Base-by-base conservation (phyloP, 2,113 vertebrate genomes). In the Vanacampus margaritifer region DNA sequence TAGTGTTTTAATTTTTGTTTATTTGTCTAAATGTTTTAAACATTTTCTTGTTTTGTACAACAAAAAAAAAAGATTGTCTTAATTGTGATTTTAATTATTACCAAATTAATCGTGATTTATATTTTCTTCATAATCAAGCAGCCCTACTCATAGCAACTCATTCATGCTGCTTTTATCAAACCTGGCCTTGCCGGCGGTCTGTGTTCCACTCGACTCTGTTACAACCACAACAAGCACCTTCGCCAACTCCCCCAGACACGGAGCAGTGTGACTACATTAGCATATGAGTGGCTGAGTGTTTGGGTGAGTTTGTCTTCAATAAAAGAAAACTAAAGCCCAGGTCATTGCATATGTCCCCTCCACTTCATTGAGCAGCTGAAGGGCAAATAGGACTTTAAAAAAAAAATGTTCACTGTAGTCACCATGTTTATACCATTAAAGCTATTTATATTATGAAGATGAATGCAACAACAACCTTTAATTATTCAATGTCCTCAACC, bases 251-350 rank as follows among this genome's bases (percentile, higher is more conserved):
- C 67, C 71, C 59, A 1, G 50, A 83, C 80, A 86, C 84, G 83
- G 77, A 89, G 73, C 86, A 80, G 79, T 54, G 76, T 84, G 82
- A 70, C 65, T 21, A 26, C 79, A 88, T 87, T 85, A 84, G 83
- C 87, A 86, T 91, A 86, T 90, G 84, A 85, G 75, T 86, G 78
- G 84, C 76, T 84, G 73, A 71, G 67, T 89, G 86, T 89, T 87
- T 86, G 76, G 84, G 66, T 89, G 87, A 89, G 88, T 87, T 89
- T 86, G 88, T 85, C 78, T 68, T 62, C 69, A 76, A 91, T 87
- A 89, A 84, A 85, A 79, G 70, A 69, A 37, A 79, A 82, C 78
- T 79, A 84, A 85, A 90, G 87, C 78, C 35, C 77, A 83, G 87
- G 85, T 91, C 84, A 90, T 56, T 66, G 46, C 78, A 77, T 80